Evolutionary conservation across 2,797 vertebrate species (phyloP), one percentile per base, ranked within the genome.

Genomic region (Anomalospiza imberbis): DNA sequence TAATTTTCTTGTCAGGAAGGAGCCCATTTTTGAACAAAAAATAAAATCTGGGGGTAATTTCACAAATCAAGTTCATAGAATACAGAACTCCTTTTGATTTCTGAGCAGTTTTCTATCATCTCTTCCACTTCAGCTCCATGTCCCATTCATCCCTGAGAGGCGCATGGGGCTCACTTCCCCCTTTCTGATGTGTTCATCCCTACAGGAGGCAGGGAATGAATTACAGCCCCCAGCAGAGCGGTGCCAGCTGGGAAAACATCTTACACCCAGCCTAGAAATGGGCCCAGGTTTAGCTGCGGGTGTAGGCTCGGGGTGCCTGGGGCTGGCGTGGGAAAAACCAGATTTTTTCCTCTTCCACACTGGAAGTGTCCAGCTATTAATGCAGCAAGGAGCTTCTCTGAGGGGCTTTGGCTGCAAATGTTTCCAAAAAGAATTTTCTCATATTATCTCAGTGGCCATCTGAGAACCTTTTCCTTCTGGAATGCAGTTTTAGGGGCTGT

Each of bases 1-100:
- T 74, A 61, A 71, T 87, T 94, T 85, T 90, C 78, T 91, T 76
- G 72, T 85, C 50, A 96, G 44, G 47, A 93, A 62, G 40, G 15
- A 84, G 38, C 6, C 12, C 6, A 22, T 73, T 93, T 95, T 85
- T 67, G 17, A 79, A 71, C 26, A 20, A 89, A 73, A 89, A 92
- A 68, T 61, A 61, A 91, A 91, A 87, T 74, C 36, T 75, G 32
- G 7, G 13, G 16, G 16, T 48, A 80, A 81, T 91, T 87, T 93
- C 89, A 57, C 53, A 68, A 77, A 55, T 62, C 25, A 61, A 13
- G 20, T 70, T 91, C 44, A 17, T 61, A 71, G 75, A 63, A 81
- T 14, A 48, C 20, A 72, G 53, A 87, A 66, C 32, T 34, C 31
- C 10, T 82, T 58, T 63, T 73, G 51, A 36, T 77, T 89, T 74